Conservation (phyloP, 2,888 invertebrate species). For the Julus scanicus region DNA sequence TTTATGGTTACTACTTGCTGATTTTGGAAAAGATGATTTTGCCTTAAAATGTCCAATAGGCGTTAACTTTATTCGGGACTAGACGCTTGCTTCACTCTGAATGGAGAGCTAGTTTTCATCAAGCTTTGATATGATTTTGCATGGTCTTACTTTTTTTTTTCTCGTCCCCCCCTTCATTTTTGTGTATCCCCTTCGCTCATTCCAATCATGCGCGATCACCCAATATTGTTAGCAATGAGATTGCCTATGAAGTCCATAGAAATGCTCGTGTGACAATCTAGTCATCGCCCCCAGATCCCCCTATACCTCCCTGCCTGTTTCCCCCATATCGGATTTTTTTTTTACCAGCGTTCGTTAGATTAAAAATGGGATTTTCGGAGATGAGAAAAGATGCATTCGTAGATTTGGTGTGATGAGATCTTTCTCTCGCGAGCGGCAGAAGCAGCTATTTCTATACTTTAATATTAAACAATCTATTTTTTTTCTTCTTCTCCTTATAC, state of each 20-base stretch:
- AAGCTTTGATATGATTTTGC: background rate
- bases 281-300: background rate
- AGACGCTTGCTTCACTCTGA: background rate
- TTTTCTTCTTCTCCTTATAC: background rate
- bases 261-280: conserved; percentile 30
- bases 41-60: too few relatives aligned
- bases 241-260: conserved; percentile 42
- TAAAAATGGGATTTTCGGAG: conserved; percentile 39
- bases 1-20: too few relatives aligned
- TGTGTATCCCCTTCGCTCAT: background rate
- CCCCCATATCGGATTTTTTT: conserved; percentile 22
- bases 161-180: background rate
- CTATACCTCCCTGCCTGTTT: background rate
- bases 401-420: conserved; percentile 34
- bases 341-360: background rate
- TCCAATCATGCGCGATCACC: conserved; percentile 38
- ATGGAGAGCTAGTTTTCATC: background rate
- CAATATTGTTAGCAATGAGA: conserved; percentile 39
- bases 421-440: background rate
- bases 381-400: conserved; percentile 39
- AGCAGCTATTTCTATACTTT: conserved; percentile 20
- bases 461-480: conserved; percentile 42
- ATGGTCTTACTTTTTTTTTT: background rate
- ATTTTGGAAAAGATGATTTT: too few relatives aligned
- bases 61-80: background rate